Percentiles rank a stretch among this genome's conserved stretches.
Evolutionary conservation across 2,888 invertebrate species (phyloP).

Genomic region (Cylindroiulus punctatus): DNA sequence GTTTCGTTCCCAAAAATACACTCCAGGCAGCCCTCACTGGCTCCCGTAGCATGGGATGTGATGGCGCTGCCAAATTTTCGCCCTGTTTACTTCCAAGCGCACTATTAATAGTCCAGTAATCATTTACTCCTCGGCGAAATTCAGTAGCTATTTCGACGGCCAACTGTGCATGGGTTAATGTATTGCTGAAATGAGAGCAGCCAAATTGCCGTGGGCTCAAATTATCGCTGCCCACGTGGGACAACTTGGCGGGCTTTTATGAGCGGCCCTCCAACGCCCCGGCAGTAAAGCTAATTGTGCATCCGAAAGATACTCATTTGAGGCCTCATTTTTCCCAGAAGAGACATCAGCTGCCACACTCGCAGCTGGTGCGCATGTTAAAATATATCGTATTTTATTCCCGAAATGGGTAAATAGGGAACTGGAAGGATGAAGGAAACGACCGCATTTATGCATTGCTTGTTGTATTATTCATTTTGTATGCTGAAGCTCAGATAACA

Average conservation of each 20-base stretch:
- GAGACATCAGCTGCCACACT: not conserved
- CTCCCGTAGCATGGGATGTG: not conserved
- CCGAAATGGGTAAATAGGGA: too few relatives aligned
- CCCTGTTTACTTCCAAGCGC: not conserved
- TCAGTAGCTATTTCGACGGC: not conserved
- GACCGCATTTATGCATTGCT: too few relatives aligned
- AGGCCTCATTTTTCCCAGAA: not conserved
- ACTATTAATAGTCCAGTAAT: conserved; percentile 3
- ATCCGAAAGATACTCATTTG: too few relatives aligned
- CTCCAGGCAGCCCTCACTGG: not conserved
- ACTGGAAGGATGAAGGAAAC: too few relatives aligned
- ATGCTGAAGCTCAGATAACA: too few relatives aligned
- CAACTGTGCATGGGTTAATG: not conserved
- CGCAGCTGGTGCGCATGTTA: too few relatives aligned
- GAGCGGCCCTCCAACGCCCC: not conserved
- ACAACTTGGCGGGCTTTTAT: not conserved
- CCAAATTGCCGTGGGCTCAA: not conserved
- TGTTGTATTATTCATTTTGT: too few relatives aligned
- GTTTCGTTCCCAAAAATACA: not conserved
- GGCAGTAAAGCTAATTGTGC: too few relatives aligned
- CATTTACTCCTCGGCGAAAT: not conserved
- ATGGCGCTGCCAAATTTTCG: conserved; percentile 1
- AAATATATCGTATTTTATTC: too few relatives aligned
- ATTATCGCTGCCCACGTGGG: not conserved
- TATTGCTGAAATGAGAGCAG: not conserved